A percentile compares a stretch with the other conserved stretches of the same genome.
Evolutionary conservation across 35 echinoderm and acorn worm genomes (phyloP).

Genomic region (Chiridota heheva): DNA sequence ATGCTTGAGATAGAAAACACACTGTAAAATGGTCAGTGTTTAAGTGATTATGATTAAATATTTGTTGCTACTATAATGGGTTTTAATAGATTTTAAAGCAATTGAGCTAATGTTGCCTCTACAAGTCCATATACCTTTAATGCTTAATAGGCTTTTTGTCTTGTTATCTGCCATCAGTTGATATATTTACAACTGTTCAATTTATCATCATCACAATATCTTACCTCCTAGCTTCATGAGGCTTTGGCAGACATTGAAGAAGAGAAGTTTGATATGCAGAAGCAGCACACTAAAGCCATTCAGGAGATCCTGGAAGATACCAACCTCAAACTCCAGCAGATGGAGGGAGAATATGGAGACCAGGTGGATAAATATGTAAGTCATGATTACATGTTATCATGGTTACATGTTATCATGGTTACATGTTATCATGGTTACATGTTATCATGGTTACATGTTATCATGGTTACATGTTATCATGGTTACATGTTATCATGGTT

Average conservation of each 20-base stretch:
- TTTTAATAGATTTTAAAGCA: no score
- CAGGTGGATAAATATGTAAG: slow-evolving; percentile 96
- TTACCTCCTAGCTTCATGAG: slow-evolving; percentile 92
- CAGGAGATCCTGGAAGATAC: slow-evolving; percentile 95
- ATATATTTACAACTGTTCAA: no score
- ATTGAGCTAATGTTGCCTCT: no score
- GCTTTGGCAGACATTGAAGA: slow-evolving; percentile 87
- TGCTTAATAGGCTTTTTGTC: no score
- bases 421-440: background rate
- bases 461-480: no score
- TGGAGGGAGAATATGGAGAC: slow-evolving; percentile 82
- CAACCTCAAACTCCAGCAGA: slow-evolving; percentile 81
- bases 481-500: background rate
- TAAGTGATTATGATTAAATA: no score
- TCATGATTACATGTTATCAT: background rate
- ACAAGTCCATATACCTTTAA: no score
- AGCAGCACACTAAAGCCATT: slow-evolving; percentile 90
- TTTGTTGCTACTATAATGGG: no score
- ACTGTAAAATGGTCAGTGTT: no score
- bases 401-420: background rate
- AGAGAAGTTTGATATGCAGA: slow-evolving; percentile 99
- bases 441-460: background rate
- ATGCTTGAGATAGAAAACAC: no score
- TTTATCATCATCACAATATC: no score
- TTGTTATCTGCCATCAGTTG: no score